Percentiles rank a stretch among this genome's conserved stretches.
Conservation (phyloP, 2,113 vertebrate genomes). For the Dasyprocta punctata region DNA sequence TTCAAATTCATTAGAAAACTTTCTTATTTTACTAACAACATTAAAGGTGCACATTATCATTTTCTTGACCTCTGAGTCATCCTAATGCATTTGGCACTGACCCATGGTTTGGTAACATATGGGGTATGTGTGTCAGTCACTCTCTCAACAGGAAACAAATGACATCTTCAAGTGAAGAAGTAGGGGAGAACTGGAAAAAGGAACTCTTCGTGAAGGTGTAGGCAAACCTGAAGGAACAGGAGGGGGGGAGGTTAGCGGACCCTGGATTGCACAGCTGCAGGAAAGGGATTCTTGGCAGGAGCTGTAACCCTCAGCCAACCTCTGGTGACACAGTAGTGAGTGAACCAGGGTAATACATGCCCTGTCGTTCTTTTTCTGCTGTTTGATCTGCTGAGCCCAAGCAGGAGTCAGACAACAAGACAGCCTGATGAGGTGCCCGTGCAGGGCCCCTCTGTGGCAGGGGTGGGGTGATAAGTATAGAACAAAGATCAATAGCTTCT, state of each 20-base stretch:
- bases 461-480: neutral
- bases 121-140: neutral
- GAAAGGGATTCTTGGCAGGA: neutral
- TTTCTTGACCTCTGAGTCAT: neutral
- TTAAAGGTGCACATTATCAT: neutral
- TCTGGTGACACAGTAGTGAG: neutral
- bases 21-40: neutral
- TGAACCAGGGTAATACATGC: neutral
- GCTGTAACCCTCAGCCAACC: neutral
- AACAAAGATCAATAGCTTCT: neutral
- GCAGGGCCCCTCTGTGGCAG: neutral
- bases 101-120: neutral
- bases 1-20: neutral
- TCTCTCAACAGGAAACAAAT: neutral
- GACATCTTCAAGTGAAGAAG: neutral
- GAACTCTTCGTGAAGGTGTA: neutral
- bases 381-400: neutral
- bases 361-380: neutral
- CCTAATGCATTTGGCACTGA: neutral
- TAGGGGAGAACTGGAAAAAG: neutral
- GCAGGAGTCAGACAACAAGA: neutral
- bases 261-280: neutral
- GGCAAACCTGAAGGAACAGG: neutral
- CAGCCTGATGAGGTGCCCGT: neutral
- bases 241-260: neutral